Evolutionary conservation across 2,113 vertebrate species (phyloP).

Genomic region (Thymallus thymallus): DNA sequence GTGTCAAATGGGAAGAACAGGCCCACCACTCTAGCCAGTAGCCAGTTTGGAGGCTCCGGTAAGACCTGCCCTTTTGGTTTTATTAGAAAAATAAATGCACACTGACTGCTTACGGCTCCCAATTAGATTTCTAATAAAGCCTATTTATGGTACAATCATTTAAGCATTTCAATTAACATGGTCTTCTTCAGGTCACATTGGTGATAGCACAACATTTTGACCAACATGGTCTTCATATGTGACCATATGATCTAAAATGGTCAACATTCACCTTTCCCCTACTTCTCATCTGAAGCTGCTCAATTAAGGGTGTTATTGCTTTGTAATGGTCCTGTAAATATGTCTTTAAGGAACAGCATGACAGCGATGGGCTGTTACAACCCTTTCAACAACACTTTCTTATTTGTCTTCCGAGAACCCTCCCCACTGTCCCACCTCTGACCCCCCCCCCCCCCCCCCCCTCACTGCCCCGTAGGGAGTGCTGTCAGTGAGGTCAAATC

Average conservation of each 20-base stretch:
- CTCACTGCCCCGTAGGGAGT: background rate
- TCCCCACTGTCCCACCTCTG: background rate
- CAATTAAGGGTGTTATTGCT: background rate
- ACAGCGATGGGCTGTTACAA: background rate
- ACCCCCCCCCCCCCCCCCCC: background rate
- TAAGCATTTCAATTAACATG: too few relatives aligned
- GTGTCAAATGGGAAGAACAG: conserved; percentile 90
- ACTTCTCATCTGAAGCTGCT: conserved; percentile 11
- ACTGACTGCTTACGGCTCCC: too few relatives aligned
- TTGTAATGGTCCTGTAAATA: conserved; percentile 5
- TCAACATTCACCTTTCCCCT: background rate
- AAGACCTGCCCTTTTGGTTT: conserved; percentile 34
- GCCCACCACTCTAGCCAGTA: conserved; percentile 81
- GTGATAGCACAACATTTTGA: too few relatives aligned
- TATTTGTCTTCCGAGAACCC: background rate
- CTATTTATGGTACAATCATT: too few relatives aligned
- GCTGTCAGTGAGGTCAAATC: background rate
- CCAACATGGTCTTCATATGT: too few relatives aligned
- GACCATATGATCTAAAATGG: background rate
- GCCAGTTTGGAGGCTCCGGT: conserved; percentile 90
- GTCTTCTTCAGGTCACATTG: too few relatives aligned
- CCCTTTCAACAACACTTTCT: background rate
- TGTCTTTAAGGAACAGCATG: conserved; percentile 16
- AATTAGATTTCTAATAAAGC: too few relatives aligned
- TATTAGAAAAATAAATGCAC: too few relatives aligned